Evolutionary conservation across 2,797 vertebrate species (phyloP), one percentile per base, ranked within the genome.

Genomic region (Premnoplex brunnescens): DNA sequence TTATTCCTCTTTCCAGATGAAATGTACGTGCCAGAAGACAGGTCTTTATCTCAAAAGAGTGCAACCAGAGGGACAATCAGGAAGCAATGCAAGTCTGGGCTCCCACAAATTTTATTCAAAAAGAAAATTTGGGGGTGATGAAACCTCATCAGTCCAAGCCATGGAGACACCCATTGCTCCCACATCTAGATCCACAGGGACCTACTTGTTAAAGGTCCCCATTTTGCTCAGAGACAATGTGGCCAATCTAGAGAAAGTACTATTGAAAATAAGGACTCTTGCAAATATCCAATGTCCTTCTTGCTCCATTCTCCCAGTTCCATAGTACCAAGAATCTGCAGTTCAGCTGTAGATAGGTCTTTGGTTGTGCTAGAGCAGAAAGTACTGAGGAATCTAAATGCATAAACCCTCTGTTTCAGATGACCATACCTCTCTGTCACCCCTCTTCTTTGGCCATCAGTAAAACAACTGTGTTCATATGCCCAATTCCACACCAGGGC

Each of bases 251-350:
- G 26, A 58, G 30, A 68, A 68, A 51, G 9, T 24, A 12, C 9
- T 72, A 3, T 14, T 43, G 34, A 79, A 90, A 89, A 83, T 28
- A 85, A 36, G 12, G 5, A 46, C 37, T 43, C 56, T 71, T 72
- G 37, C 24, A 83, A 62, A 58, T 23, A 6, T 16, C 18, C 10
- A 60, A 2, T 77, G 64, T 43, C 16, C 63, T 71, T 5, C 36
- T 86, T 85, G 27, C 41, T 60, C 30, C 6, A 6, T 77, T 78
- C 17, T 86, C 9, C 26, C n/a, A 37, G 8, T 66, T 9, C 51
- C 62, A 54, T 5, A 51, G 17, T 22, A 69, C 12, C 0, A 1
- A 56, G 16, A 19, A 28, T 46, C 20, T 64, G 19, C 0, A 0
- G 18, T 87, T 91, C 39, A 27, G 32, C 20, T 4, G 0, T n/a